These are phyloP conservation scores for Brachystomella parvula DNA, from an alignment of 1,140 invertebrate species.

Conservation along the genomic window DNA sequence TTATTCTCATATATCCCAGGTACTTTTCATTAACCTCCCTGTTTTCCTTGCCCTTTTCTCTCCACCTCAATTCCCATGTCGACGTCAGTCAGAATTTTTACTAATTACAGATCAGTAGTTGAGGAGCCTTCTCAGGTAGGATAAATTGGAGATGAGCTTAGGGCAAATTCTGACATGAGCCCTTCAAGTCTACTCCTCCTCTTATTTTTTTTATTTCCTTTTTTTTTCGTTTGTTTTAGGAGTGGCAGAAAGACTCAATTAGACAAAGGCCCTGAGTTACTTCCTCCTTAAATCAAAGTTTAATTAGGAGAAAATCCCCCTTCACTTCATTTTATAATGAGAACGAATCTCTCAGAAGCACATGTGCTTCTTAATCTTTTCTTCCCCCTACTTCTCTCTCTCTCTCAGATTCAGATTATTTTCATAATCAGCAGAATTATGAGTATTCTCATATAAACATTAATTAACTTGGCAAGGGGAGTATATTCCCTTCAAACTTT, in stretches of 20 bases:
- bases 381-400: not conserved
- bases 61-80: not conserved
- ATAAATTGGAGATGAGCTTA: too few species aligned
- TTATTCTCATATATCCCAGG: not conserved
- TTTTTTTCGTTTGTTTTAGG: not conserved
- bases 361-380: not conserved
- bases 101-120: not conserved
- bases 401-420: not conserved
- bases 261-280: not conserved
- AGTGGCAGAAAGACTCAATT: not conserved
- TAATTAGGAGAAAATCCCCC: not conserved
- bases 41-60: not conserved
- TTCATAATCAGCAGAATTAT: not conserved
- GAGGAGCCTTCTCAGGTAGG: not conserved
- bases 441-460: not conserved
- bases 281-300: not conserved
- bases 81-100: not conserved
- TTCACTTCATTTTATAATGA: not conserved
- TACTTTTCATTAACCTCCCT: not conserved
- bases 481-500: not conserved
- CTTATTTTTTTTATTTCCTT: not conserved
- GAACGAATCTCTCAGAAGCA: not conserved
- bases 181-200: not conserved
- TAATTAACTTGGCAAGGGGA: constrained; percentile 3
- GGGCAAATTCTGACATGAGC: too few species aligned